Base-by-base conservation (phyloP, 2,888 invertebrate species). In the Bedellia somnulentella region DNA sequence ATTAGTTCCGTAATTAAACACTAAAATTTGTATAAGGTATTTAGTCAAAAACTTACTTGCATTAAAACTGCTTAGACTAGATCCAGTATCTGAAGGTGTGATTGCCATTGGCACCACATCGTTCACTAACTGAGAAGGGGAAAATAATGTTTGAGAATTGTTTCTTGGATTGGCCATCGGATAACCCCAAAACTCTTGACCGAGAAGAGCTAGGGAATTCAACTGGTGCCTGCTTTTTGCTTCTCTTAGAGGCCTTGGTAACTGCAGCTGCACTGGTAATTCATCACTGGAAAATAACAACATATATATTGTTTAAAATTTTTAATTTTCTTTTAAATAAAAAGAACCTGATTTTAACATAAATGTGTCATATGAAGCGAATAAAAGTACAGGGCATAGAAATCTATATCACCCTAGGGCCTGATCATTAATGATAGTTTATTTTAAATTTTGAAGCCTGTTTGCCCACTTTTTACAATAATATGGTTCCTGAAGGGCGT, bases 161-260 rank as follows among this genome's bases (percentile, higher is more conserved):
- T 79, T 81, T 47, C 83, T 81, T 3, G 86, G 83, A 53, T 83
- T 85, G 5, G 86, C 85, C 86, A 87, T 86, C 9, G 87, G 87
- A 57, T 87, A 87, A 33, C 85, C 80, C 89, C 89, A 89, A 60
- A 88, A 89, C 57, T 89, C 89, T 59, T 91, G 91, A 16, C 95
- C 96, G 28, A 97, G 76, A 38, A 95, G 79, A 5, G 95, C 93
- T 31, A 95, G 71, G 2, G 94, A 93, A 28, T 90, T 88, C 27
- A 97, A 81, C 55, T 94, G 92, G 57, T 93, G 92, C 24, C 93
- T 83, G 50, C 92, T 91, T 57, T 86, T 89, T 28, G 93, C 93
- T 42, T 92, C 89, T 30, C 89, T 82, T 44, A 96, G 84, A 16
- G 91, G 86, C 41, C 86, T 82, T 24, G 96, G 94, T 48, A 96